These are phyloP conservation scores for Xiphorhynchus erythropygius DNA, from an alignment of 2,797 vertebrate genomes.

Conservation along the genomic window DNA sequence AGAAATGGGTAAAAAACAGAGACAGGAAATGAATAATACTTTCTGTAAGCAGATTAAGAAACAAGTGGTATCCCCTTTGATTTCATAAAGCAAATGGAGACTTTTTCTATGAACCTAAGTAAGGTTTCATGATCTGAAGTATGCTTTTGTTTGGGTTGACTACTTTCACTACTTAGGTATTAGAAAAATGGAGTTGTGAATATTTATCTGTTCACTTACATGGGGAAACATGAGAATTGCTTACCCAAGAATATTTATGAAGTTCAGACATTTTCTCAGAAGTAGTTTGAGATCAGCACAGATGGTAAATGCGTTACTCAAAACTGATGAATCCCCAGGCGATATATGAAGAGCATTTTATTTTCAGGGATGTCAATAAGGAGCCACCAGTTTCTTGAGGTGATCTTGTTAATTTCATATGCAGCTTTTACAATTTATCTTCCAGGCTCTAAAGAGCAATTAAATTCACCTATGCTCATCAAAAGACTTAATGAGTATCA, in stretches of 20 bases:
- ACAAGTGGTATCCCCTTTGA: background rate
- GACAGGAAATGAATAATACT: background rate
- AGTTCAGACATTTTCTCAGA: background rate
- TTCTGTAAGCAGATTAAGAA: background rate
- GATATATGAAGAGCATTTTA: background rate
- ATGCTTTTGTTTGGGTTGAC: background rate
- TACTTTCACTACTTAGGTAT: background rate
- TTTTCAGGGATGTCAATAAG: background rate
- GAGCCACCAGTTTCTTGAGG: background rate
- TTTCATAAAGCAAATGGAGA: background rate
- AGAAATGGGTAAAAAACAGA: background rate
- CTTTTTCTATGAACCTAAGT: background rate
- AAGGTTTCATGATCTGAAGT: background rate
- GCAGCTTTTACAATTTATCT: constrained; percentile 41
- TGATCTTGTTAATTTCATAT: constrained; percentile 40
- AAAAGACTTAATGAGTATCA: constrained; percentile 43
- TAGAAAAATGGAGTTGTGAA: background rate
- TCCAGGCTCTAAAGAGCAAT: constrained; percentile 35
- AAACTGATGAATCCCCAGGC: constrained; percentile 12
- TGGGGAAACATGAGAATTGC: background rate
- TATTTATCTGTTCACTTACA: background rate
- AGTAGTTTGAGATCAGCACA: background rate
- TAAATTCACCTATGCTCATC: constrained; percentile 53
- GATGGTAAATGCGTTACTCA: constrained; percentile 12
- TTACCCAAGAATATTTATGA: constrained; percentile 26